Percentiles rank a stretch among this genome's conserved stretches.
phyloP scores from a whole-genome alignment of 2,797 vertebrate species.

The Fringilla coelebs region DNA sequence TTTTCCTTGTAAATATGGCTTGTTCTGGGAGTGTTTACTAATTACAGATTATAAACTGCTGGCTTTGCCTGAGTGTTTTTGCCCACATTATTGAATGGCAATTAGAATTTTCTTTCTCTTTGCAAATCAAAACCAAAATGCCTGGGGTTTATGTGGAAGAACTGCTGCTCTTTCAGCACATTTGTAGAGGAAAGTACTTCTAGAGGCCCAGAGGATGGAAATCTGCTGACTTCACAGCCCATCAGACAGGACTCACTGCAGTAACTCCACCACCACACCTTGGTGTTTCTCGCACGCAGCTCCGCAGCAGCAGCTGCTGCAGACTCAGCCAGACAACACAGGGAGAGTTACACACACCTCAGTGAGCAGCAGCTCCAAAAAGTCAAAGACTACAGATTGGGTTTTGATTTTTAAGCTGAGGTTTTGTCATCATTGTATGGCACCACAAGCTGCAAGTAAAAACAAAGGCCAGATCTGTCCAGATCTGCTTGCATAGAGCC shows the following conservation, averaged over 20 bases:
- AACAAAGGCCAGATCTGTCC: not conserved
- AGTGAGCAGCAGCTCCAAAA: not conserved
- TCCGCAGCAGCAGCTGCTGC: not conserved
- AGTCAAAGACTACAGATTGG: not conserved
- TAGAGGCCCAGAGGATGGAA: not conserved
- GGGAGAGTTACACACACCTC: not conserved
- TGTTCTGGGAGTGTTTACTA: accelerated
- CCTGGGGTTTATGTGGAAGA: not conserved
- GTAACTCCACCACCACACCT: not conserved
- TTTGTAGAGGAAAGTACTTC: not conserved
- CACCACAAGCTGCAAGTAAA: not conserved
- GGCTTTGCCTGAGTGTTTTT: not conserved
- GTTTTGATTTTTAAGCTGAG: not conserved
- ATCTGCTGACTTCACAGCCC: not conserved
- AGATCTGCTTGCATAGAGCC: not conserved
- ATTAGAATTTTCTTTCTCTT: not conserved
- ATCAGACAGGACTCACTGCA: not conserved
- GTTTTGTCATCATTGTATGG: not conserved
- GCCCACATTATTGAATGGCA: not conserved
- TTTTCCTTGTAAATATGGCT: not conserved
- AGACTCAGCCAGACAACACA: not conserved
- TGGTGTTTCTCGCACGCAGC: not conserved
- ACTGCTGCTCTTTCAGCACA: not conserved
- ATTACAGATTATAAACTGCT: not conserved
- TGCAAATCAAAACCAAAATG: not conserved